Conservation (phyloP, 2,888 invertebrate species). For the Cheilosia grossa region DNA sequence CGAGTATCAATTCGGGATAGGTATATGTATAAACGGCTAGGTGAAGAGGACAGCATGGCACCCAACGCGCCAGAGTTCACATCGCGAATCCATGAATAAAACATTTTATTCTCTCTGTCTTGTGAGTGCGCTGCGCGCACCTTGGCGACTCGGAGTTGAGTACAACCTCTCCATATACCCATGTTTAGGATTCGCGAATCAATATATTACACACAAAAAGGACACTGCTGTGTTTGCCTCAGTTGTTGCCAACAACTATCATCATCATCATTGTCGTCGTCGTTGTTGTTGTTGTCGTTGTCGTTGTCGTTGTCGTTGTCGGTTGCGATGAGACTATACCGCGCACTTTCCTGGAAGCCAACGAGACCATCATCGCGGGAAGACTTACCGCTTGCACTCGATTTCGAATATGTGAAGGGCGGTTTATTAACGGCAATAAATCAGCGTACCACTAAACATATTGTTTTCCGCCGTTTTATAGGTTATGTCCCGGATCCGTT, state of each 20-base stretch:
- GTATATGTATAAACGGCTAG: background rate
- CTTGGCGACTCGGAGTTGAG: constrained; percentile 29
- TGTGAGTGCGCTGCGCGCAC: background rate
- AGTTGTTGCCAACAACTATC: constrained; percentile 57
- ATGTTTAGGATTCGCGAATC: constrained; percentile 66
- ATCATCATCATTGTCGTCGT: constrained; percentile 49
- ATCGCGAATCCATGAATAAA: constrained; percentile 72
- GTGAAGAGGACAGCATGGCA: constrained; percentile 55
- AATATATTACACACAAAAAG: constrained; percentile 72
- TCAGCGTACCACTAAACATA: constrained; percentile 75
- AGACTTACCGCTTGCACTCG: constrained; percentile 62
- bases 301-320: constrained; percentile 23
- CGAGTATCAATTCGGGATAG: background rate
- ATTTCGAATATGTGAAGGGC: constrained; percentile 52
- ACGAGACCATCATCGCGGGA: constrained; percentile 54
- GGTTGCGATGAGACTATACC: background rate
- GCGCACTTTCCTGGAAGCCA: constrained; percentile 62
- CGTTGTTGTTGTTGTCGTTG: constrained; percentile 15
- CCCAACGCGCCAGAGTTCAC: constrained; percentile 71
- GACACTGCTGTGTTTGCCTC: constrained; percentile 41
- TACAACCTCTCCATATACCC: constrained; percentile 45
- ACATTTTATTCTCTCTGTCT: constrained; percentile 48
- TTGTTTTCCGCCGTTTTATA: constrained; percentile 74
- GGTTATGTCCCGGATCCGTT: constrained; percentile 56
- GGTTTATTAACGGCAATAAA: constrained; percentile 75